Evolutionary conservation across 2,888 invertebrate genomes (phyloP), one percentile per base, ranked within the genome.

Genomic region (Heteropelma amictum): DNA sequence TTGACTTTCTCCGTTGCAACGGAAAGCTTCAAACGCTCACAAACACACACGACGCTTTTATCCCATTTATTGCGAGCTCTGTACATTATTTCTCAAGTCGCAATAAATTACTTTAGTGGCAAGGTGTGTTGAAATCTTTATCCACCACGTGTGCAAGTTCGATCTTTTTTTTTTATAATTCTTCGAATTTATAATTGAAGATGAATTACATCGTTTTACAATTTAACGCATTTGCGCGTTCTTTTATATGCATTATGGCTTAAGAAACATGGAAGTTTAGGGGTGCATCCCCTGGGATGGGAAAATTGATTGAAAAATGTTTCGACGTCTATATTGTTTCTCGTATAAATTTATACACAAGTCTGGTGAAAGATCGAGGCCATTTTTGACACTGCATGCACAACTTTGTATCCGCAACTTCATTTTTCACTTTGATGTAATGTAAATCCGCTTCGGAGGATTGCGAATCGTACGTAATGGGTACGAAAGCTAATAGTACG

Each of bases 401-500:
- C n/a, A n/a, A n/a, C n/a, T n/a, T n/a, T n/a, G n/a, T n/a, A n/a
- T n/a, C n/a, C n/a, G n/a, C n/a, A n/a, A n/a, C n/a, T n/a, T n/a
- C n/a, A n/a, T n/a, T n/a, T n/a, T n/a, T n/a, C n/a, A n/a, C n/a
- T n/a, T n/a, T n/a, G n/a, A n/a, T n/a, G n/a, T n/a, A n/a, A n/a
- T n/a, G n/a, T n/a, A n/a, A n/a, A n/a, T n/a, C n/a, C n/a, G n/a
- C n/a, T n/a, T n/a, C n/a, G n/a, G n/a, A n/a, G n/a, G n/a, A n/a
- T n/a, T n/a, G n/a, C n/a, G n/a, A n/a, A n/a, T n/a, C n/a, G n/a
- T n/a, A n/a, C n/a, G n/a, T n/a, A n/a, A n/a, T n/a, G n/a, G 68
- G 63, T 49, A 38, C 58, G 56, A 73, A 33, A 19, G 73, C 73
- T 69, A 73, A 73, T 73, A 68, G 40, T 49, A 23, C 51, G 23